Percentiles rank a stretch among this genome's conserved stretches.
These are phyloP conservation scores for Atherinomorus stipes DNA, from an alignment of 2,113 vertebrate species.

Conservation along the genomic window DNA sequence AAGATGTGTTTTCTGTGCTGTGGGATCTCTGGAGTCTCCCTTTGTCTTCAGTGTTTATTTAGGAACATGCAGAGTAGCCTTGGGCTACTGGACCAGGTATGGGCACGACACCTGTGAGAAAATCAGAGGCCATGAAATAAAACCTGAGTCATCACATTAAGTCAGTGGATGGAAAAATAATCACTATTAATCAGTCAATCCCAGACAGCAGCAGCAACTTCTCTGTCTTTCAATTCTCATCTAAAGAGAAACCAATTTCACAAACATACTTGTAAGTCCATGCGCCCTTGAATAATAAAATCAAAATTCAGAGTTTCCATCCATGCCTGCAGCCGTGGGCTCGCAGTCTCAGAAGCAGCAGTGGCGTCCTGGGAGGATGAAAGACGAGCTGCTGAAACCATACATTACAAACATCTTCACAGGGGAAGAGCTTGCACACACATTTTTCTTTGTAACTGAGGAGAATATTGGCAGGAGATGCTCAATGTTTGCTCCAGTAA, in stretches of 20 bases:
- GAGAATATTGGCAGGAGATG: no score
- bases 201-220: not conserved
- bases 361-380: slow-evolving; percentile 24
- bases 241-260: slow-evolving; percentile 36
- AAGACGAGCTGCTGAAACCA: not conserved
- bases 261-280: slow-evolving; percentile 45
- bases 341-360: not conserved
- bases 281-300: slow-evolving; percentile 66
- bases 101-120: not conserved
- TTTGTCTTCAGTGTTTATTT: not conserved
- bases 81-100: not conserved
- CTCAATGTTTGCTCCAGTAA: slow-evolving; percentile 42
- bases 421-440: not conserved
- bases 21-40: not conserved
- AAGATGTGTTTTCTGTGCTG: no score
- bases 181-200: slow-evolving; percentile 20
- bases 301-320: slow-evolving; percentile 67
- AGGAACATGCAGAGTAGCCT: not conserved
- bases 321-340: slow-evolving; percentile 2
- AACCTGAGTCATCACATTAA: not conserved
- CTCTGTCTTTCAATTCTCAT: slow-evolving; percentile 50
- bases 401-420: no score
- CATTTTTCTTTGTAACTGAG: no score
- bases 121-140: not conserved
- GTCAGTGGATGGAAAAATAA: not conserved